phyloP scores from a whole-genome alignment of 2,797 vertebrate species.

The Intellagama lesueurii region DNA sequence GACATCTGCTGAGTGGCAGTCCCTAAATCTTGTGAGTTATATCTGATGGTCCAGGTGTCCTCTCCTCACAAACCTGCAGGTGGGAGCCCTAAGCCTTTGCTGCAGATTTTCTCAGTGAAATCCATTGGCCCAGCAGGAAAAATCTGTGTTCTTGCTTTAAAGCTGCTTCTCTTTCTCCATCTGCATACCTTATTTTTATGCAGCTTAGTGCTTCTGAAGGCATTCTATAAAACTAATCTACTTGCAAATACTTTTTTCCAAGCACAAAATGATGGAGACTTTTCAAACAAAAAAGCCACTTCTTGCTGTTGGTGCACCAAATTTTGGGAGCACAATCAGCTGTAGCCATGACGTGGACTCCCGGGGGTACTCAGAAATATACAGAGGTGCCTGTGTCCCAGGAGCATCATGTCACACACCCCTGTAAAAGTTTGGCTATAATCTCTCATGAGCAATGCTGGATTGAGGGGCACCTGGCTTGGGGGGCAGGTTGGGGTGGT shows the following conservation, averaged over 20 bases:
- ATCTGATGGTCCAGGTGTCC: background rate
- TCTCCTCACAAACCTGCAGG: background rate
- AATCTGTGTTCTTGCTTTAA: background rate
- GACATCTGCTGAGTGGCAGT: background rate
- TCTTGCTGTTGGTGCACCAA: background rate
- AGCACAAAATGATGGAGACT: background rate
- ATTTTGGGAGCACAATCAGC: background rate
- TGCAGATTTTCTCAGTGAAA: background rate
- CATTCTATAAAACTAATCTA: no score
- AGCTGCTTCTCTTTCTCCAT: background rate
- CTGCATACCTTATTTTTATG: background rate
- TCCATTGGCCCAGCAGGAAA: background rate
- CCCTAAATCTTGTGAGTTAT: background rate
- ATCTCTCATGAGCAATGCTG: no score
- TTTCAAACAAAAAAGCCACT: background rate
- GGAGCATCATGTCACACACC: no score
- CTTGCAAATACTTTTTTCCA: background rate
- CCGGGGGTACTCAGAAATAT: no score
- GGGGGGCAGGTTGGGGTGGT: no score
- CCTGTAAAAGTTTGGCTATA: no score
- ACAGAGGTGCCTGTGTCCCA: no score
- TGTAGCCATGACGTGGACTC: background rate
- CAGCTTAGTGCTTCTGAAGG: background rate
- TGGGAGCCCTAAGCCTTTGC: background rate
- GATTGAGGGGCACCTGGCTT: no score